Evolutionary conservation across 1,140 invertebrate species (phyloP), one percentile per base, ranked within the genome.

Genomic region (Leptoteleia sp.): DNA sequence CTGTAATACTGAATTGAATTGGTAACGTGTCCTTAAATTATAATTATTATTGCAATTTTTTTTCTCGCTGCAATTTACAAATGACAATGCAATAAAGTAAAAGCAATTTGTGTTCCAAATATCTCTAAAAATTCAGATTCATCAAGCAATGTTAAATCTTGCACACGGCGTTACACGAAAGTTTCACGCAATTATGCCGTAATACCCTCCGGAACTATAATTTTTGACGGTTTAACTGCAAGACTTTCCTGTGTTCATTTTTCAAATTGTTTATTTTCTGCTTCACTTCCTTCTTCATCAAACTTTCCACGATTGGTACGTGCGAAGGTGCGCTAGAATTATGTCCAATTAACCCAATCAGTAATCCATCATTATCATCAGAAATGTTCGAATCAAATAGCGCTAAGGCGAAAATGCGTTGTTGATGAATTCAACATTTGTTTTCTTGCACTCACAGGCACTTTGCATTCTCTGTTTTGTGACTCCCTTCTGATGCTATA

Each of bases 181-280:
- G 76, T 79, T 75, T 73, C 70, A 45, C 48, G 76, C 76, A 79
- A 79, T 79, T 75, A 79, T 59, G 17, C 37, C 70, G 73, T 70
- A 64, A 45, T 68, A 61, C 55, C 31, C 35, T 38, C 5, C 48
- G 42, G 48, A 64, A 50, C 54, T 64, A 64, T 50, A 79, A 79
- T 79, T 79, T 79, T 79, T 79, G 64, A 79, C 47, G 76, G 61
- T 65, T 72, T 47, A 65, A 75, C 65, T 70, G 29, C 37, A 67
- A 65, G 71, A 79, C 76, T 79, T 79, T 79, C 70, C 65, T 79
- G 19, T 75, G 52, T 75, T 79, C 70, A 75, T 70, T 79, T 79
- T 79, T 64, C 62, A 79, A 79, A 79, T 65, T 62, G 45, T 71
- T 64, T 31, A 35, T 25, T 25, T 3, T 25, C 6, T 3, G 22